Conservation (phyloP, 2,888 invertebrate species). For the Drosophila siamana region DNA sequence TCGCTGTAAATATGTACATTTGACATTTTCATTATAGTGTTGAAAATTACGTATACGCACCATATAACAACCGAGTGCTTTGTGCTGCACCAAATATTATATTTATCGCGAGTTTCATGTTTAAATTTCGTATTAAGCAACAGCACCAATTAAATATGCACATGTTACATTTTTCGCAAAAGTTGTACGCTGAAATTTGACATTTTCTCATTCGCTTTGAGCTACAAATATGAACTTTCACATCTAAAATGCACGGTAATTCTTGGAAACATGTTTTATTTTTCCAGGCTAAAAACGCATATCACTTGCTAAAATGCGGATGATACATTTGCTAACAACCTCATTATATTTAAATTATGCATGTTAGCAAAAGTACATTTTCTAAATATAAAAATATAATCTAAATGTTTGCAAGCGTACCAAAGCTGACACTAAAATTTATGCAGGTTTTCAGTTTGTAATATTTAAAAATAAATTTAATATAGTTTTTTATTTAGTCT, state of each 20-base stretch:
- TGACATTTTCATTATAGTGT: constrained; percentile 40
- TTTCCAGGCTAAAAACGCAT: neutral
- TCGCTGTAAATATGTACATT: constrained; percentile 44
- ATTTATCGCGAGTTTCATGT: neutral
- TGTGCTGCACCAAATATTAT: neutral
- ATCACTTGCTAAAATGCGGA: neutral
- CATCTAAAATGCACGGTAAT: neutral
- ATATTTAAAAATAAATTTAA: too few relatives aligned
- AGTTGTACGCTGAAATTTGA: neutral
- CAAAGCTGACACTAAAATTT: neutral
- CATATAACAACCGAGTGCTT: constrained; percentile 1
- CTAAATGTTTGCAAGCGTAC: neutral
- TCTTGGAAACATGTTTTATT: neutral
- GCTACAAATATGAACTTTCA: neutral
- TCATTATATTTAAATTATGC: neutral
- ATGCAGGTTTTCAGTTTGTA: too few relatives aligned
- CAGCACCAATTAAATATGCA: neutral
- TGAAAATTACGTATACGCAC: constrained; percentile 53
- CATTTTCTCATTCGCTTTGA: neutral
- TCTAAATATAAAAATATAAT: neutral
- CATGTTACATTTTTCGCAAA: neutral
- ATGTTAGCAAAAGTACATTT: neutral
- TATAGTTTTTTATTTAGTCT: too few relatives aligned
- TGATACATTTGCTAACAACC: neutral
- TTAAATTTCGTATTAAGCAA: neutral